Conservation (phyloP, 2,888 invertebrate genomes). For the Cantharis rufa region DNA sequence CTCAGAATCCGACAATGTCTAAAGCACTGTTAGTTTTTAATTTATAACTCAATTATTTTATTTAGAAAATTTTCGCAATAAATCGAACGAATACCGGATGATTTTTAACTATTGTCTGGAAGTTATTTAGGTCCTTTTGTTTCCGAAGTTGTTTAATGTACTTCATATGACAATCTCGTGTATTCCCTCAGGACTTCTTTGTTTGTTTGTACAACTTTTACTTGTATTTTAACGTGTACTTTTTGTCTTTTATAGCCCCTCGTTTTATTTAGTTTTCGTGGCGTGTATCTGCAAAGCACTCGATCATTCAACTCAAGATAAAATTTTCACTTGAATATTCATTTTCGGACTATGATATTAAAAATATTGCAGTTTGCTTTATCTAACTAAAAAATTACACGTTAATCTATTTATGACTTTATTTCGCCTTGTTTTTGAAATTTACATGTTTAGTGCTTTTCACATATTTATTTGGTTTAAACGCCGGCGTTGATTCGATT, state of each 20-base stretch:
- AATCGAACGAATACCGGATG: background rate
- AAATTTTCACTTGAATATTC: background rate
- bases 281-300: background rate
- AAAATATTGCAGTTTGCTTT: background rate
- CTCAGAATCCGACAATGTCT: background rate
- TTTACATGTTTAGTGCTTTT: background rate
- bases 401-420: background rate
- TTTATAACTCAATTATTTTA: background rate
- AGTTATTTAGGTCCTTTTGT: background rate
- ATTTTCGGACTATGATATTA: background rate
- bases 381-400: background rate
- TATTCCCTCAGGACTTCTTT: slow-evolving; percentile 8
- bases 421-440: background rate
- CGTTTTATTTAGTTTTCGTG: background rate
- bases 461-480: background rate
- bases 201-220: slow-evolving; percentile 8
- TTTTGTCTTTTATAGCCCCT: slow-evolving; percentile 7
- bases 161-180: slow-evolving; percentile 7
- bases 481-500: slow-evolving; percentile 9
- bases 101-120: background rate
- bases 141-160: slow-evolving; percentile 3
- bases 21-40: background rate
- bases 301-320: background rate
- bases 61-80: background rate
- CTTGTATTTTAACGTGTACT: slow-evolving; percentile 1